phyloP scores from a whole-genome alignment of 1,140 invertebrate genomes.

The Chlorops oryzae region DNA sequence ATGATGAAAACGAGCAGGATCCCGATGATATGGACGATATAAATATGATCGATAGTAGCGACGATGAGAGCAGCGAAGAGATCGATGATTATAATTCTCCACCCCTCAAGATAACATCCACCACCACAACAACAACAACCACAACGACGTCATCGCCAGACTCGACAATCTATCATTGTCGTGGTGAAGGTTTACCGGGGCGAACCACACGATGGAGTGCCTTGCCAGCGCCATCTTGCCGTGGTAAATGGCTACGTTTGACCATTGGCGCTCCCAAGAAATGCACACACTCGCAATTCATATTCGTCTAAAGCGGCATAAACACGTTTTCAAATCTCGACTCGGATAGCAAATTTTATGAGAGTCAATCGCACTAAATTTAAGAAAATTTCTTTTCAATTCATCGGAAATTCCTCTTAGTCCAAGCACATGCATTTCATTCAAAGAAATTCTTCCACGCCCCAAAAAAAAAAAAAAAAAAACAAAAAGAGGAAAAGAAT shows the following conservation, averaged over 20 bases:
- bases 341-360: too few species aligned
- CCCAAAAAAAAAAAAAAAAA: background rate
- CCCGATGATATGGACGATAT: slow-evolving; percentile 13
- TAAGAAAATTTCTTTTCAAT: too few species aligned
- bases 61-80: slow-evolving; percentile 18
- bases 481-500: too few species aligned
- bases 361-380: too few species aligned
- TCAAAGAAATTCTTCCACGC: background rate
- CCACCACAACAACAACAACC: slow-evolving; percentile 9
- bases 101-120: background rate
- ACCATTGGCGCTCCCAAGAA: slow-evolving; percentile 54
- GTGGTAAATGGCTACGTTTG: slow-evolving; percentile 75
- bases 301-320: slow-evolving; percentile 54
- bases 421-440: too few species aligned
- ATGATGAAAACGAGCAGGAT: slow-evolving; percentile 8
- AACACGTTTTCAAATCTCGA: too few species aligned
- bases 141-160: slow-evolving; percentile 21
- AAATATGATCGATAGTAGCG: slow-evolving; percentile 17
- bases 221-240: slow-evolving; percentile 69
- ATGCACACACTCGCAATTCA: slow-evolving; percentile 58
- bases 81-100: slow-evolving; percentile 17
- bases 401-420: too few species aligned
- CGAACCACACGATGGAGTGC: slow-evolving; percentile 70
- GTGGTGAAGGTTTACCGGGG: slow-evolving; percentile 66
- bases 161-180: slow-evolving; percentile 67